phyloP scores from a whole-genome alignment of 2,888 invertebrate genomes.

The Epistrophe eligans region DNA sequence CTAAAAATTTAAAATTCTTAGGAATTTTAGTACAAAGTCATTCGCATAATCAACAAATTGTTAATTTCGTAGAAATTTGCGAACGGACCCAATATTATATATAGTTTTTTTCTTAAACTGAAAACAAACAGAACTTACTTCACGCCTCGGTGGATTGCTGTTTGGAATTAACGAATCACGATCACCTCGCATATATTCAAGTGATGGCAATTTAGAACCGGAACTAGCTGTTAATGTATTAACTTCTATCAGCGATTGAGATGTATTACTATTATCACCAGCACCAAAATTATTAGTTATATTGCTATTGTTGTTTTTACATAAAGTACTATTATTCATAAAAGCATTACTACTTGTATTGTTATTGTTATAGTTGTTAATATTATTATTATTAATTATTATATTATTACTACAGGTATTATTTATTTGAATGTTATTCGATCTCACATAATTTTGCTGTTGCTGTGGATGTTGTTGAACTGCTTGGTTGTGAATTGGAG shows the following conservation, averaged over 20 bases:
- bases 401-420: constrained; percentile 77
- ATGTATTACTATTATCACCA: constrained; percentile 63
- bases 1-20: too few relatives aligned
- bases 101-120: neutral
- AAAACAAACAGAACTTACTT: constrained; percentile 79
- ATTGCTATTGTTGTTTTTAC: constrained; percentile 78
- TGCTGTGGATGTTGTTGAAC: constrained; percentile 47
- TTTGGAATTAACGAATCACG: constrained; percentile 83
- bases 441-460: constrained; percentile 59
- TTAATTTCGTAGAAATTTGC: too few relatives aligned
- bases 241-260: constrained; percentile 45
- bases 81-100: neutral
- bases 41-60: too few relatives aligned
- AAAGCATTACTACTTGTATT: constrained; percentile 77
- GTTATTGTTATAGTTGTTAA: constrained; percentile 77
- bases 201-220: constrained; percentile 8
- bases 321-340: constrained; percentile 75
- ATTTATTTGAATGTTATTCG: constrained; percentile 75
- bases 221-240: constrained; percentile 11
- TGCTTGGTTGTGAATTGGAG: constrained; percentile 46
- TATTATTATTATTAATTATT: constrained; percentile 77
- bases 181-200: constrained; percentile 80
- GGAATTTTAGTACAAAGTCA: too few relatives aligned
- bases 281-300: constrained; percentile 77
- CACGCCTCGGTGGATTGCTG: constrained; percentile 83